Evolutionary conservation across 2,113 vertebrate species (phyloP), one percentile per base, ranked within the genome.

Genomic region (Pipa parva): DNA sequence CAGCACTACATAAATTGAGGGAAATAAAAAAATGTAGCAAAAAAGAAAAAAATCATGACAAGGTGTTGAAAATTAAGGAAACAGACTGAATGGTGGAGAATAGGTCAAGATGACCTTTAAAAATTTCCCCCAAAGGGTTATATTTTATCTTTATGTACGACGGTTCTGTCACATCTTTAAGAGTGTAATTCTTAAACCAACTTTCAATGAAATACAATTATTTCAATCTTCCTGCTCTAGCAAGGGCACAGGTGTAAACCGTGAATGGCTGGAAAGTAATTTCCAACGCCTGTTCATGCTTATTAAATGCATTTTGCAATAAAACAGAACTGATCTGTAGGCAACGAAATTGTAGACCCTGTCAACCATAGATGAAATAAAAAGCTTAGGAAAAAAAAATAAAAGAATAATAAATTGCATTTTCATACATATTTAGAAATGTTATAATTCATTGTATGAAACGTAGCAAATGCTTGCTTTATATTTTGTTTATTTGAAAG

Each of bases 121-220:
- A n/a, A n/a, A n/a, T n/a, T n/a, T n/a, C n/a, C n/a, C n/a, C n/a
- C 21, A 22, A 49, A 22, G 46, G 46, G 46, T 49, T 20, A 49
- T 12, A 22, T 42, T 42, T 18, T 29, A 24, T 57, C 27, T 39
- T 28, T 46, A n/a, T 49, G 20, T 22, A 24, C 22, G 46, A 24
- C 18, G 22, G 12, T 49, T 13, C 10, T 49, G 21, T 45, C 21
- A 22, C 55, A 50, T 51, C 46, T 59, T 49, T 52, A 45, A 45
- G 17, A 2, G 31, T 33, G n/a, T n/a, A n/a, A 45, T 45, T 42
- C 25, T 9, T 12, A 51, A 60, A 39, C 54, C 39, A 31, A 55
- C 58, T 36, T 54, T 42, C 48, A 61, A 18, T 61, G 49, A 61
- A 70, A 61, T 27, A 49, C 66, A 61, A 69, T 70, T 45, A 61